phyloP scores from a whole-genome alignment of 2,888 invertebrate species.

The Eutolmus rufibarbis region DNA sequence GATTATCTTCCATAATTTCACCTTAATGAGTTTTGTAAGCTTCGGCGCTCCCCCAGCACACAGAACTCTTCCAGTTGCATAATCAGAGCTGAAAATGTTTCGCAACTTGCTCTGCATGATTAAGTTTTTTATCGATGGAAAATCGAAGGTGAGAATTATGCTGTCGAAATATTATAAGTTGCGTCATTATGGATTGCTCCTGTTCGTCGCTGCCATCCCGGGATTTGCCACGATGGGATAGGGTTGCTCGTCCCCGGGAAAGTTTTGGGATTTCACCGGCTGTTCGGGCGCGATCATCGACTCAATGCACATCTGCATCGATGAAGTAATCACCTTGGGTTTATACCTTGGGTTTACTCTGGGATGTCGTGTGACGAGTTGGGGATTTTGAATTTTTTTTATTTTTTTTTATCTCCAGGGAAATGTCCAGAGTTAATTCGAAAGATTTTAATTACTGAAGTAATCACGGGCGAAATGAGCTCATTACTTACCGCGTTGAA shows the following conservation, averaged over 20 bases:
- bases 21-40: constrained; percentile 20
- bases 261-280: neutral
- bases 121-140: constrained; percentile 34
- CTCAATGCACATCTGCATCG: neutral
- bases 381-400: neutral
- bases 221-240: neutral
- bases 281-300: neutral
- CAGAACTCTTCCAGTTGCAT: neutral
- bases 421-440: neutral
- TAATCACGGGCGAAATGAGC: neutral
- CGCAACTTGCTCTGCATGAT: constrained; percentile 12
- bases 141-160: constrained; percentile 24
- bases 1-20: constrained; percentile 36
- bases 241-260: neutral
- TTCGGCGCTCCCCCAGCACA: neutral
- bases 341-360: neutral
- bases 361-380: neutral
- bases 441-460: neutral
- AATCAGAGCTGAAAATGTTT: constrained; percentile 22
- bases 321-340: neutral
- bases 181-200: neutral
- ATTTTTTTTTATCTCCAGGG: neutral
- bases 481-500: neutral
- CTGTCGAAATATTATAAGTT: constrained; percentile 15
- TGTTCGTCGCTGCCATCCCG: neutral